A percentile compares a stretch with the other conserved stretches of the same genome.
These are phyloP conservation scores for Hyphantria cunea DNA, from an alignment of 1,140 invertebrate species.

Conservation along the genomic window DNA sequence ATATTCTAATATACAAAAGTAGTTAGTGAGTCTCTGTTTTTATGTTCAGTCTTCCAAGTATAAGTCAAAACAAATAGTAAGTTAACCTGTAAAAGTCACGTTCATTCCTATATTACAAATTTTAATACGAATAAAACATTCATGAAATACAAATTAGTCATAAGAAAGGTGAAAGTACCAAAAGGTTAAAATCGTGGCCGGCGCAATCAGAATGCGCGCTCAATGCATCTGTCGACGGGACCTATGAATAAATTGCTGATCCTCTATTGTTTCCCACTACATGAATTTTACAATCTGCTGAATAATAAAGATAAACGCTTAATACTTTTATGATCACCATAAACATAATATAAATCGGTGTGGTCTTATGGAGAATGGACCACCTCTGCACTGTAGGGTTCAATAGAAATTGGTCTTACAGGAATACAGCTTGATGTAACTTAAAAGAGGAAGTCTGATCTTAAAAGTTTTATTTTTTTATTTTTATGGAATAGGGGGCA, in stretches of 20 bases:
- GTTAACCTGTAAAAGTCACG: neutral
- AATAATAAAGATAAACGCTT: neutral
- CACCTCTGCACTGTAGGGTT: neutral
- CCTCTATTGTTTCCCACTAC: neutral
- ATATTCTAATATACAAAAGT: too few relatives aligned
- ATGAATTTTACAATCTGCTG: slow-evolving; percentile 5
- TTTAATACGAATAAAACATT: slow-evolving; percentile 4
- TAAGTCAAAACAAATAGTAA: neutral
- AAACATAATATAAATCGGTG: neutral
- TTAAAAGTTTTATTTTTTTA: neutral
- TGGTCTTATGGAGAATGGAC: neutral
- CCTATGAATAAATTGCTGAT: neutral
- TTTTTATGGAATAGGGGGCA: too few relatives aligned
- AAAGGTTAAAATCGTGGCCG: neutral
- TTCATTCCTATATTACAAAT: neutral
- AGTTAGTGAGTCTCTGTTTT: too few relatives aligned
- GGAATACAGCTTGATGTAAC: neutral
- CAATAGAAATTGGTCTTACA: neutral
- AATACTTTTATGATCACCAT: slow-evolving; percentile 1
- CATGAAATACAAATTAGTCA: neutral
- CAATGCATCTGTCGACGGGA: neutral
- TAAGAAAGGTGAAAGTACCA: neutral
- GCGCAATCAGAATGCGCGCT: neutral
- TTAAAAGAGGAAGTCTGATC: neutral
- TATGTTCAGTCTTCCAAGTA: too few relatives aligned